Evolutionary conservation across 2,797 vertebrate genomes (phyloP).

Genomic region (Lutjanus argentimaculatus): DNA sequence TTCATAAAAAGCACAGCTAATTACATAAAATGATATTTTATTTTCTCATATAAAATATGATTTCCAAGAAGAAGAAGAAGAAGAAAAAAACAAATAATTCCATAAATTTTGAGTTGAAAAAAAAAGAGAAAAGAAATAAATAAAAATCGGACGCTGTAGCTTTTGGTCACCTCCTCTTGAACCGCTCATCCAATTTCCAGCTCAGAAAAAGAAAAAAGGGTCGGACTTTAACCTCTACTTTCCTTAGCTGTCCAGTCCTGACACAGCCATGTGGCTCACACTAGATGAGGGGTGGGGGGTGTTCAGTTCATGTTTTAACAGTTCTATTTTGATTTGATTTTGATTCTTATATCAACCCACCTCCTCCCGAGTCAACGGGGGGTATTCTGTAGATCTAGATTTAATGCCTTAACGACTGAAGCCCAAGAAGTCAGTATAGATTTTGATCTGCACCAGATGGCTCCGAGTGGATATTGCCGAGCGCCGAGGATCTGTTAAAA

Average conservation of each 20-base stretch:
- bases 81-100: not conserved
- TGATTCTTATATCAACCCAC: conserved; percentile 78
- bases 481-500: conserved; percentile 90
- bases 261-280: conserved; percentile 55
- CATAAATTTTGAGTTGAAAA: not conserved
- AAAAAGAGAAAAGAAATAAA: not conserved
- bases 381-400: conserved; percentile 86
- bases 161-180: conserved; percentile 52
- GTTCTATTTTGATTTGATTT: conserved; percentile 76
- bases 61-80: not conserved
- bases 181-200: conserved; percentile 56
- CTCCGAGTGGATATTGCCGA: conserved; percentile 90
- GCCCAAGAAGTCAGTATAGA: conserved; percentile 89
- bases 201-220: conserved; percentile 39
- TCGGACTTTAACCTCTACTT: conserved; percentile 56
- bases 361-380: conserved; percentile 71
- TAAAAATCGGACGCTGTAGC: not conserved
- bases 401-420: conserved; percentile 90
- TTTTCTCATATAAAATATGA: not conserved
- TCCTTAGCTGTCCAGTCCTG: conserved; percentile 60
- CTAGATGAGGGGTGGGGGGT: conserved; percentile 25
- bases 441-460: conserved; percentile 95
- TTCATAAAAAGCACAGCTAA: not conserved
- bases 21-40: not conserved
- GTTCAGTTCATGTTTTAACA: conserved; percentile 77